A percentile compares a stretch with the other conserved stretches of the same genome.
Evolutionary conservation across 2,797 vertebrate genomes (phyloP).

Genomic region (Clarias pachynema): DNA sequence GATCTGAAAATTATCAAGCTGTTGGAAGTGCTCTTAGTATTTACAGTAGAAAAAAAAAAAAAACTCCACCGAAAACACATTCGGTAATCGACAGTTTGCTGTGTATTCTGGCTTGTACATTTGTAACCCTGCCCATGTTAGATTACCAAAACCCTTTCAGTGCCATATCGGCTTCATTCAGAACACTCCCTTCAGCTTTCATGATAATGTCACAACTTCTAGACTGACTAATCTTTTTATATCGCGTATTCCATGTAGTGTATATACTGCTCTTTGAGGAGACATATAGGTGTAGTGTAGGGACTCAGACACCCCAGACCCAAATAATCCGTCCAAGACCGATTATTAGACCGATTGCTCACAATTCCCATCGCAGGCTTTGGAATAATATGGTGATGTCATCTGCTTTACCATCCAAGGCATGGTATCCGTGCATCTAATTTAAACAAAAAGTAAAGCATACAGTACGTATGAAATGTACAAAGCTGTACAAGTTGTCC

Average conservation of each 20-base stretch:
- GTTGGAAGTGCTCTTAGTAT: not conserved
- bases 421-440: no score
- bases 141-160: slow-evolving; percentile 24
- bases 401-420: no score
- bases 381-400: no score
- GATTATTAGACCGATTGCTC: no score
- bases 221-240: not conserved
- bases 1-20: not conserved
- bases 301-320: not conserved
- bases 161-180: slow-evolving; percentile 23
- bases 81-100: slow-evolving; percentile 11
- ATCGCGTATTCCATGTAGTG: no score
- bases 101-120: slow-evolving; percentile 1
- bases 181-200: slow-evolving; percentile 29
- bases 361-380: no score
- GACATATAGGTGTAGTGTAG: not conserved
- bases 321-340: not conserved
- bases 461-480: no score
- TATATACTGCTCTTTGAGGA: not conserved
- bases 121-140: slow-evolving; percentile 43
- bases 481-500: no score
- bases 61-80: not conserved
- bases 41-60: not conserved
- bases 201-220: not conserved
- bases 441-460: no score